Conservation (phyloP, 2,797 vertebrate species). For the Cynodonichthys magdalenae region DNA sequence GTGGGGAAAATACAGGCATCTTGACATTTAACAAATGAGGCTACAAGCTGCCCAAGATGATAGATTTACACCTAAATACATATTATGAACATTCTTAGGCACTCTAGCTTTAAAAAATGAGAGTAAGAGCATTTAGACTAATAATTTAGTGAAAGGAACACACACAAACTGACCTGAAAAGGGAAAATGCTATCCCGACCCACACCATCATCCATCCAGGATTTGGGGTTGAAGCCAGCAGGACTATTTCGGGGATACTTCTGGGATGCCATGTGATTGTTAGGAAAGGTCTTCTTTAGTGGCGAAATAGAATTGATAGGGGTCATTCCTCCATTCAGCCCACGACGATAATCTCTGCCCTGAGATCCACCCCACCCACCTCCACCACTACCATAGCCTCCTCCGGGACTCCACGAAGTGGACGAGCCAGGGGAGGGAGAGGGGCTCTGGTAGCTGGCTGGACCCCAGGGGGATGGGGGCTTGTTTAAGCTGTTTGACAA, state of each 20-base stretch:
- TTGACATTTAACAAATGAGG: constrained; percentile 36
- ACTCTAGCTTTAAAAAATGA: neutral
- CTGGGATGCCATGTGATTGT: constrained; percentile 97
- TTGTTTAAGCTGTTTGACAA: constrained; percentile 98
- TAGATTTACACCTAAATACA: constrained; percentile 12
- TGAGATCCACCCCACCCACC: constrained; percentile 93
- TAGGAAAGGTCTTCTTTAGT: constrained; percentile 98
- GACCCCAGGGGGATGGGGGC: constrained; percentile 96
- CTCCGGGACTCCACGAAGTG: constrained; percentile 95
- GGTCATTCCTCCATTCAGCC: constrained; percentile 94
- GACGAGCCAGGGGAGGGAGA: constrained; percentile 93
- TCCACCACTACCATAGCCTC: constrained; percentile 90
- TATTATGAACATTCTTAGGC: neutral
- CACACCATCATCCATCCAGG: constrained; percentile 97
- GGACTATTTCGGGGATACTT: constrained; percentile 96
- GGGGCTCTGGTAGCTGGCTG: constrained; percentile 95
- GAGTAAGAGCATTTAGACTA: neutral
- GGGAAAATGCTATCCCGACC: constrained; percentile 98
- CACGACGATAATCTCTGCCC: constrained; percentile 95
- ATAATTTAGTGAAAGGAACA: constrained; percentile 1
- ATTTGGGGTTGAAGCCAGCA: constrained; percentile 93
- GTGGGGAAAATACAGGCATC: constrained; percentile 35
- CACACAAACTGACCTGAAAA: constrained; percentile 90
- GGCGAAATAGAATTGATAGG: constrained; percentile 98
- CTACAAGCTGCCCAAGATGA: constrained; percentile 1